Evolutionary conservation across 2,888 invertebrate species (phyloP).

Genomic region (Elegia similella): DNA sequence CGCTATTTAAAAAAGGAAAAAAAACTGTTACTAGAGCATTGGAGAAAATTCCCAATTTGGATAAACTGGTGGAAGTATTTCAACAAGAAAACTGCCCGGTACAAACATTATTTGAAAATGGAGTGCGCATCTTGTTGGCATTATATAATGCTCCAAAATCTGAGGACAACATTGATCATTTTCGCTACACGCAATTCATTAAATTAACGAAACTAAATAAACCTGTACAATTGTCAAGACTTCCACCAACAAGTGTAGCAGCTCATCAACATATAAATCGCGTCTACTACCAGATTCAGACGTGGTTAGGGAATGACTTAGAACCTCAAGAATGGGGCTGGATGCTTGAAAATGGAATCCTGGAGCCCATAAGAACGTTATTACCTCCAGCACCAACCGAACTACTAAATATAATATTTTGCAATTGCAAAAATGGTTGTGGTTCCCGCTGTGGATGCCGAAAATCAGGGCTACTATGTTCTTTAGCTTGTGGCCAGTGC

Average conservation of each 20-base stretch:
- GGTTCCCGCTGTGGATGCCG: conserved; percentile 33
- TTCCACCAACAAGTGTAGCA: conserved; percentile 41
- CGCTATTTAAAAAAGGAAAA: conserved; percentile 34
- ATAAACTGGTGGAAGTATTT: conserved; percentile 31
- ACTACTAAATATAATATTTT: too few relatives aligned
- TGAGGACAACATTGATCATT: conserved; percentile 29
- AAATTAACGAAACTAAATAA: conserved; percentile 42
- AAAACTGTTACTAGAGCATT: conserved; percentile 31
- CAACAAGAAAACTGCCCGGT: conserved; percentile 44
- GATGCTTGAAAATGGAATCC: conserved; percentile 35
- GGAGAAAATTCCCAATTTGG: conserved; percentile 32
- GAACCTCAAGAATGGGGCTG: conserved; percentile 36
- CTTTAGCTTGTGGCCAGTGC: conserved; percentile 30
- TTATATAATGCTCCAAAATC: conserved; percentile 45
- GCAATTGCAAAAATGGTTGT: conserved; percentile 25
- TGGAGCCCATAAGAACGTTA: conserved; percentile 39
- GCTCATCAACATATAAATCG: conserved; percentile 16
- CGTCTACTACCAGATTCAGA: conserved; percentile 28
- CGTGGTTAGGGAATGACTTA: conserved; percentile 35
- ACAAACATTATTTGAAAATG: conserved; percentile 37
- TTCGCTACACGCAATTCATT: conserved; percentile 33
- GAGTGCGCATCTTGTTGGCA: conserved; percentile 37
- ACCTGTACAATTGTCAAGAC: conserved; percentile 41
- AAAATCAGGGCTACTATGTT: conserved; percentile 27
- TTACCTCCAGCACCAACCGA: conserved; percentile 30